Conservation (phyloP, 2,888 invertebrate species). For the Limnephilus auricula region DNA sequence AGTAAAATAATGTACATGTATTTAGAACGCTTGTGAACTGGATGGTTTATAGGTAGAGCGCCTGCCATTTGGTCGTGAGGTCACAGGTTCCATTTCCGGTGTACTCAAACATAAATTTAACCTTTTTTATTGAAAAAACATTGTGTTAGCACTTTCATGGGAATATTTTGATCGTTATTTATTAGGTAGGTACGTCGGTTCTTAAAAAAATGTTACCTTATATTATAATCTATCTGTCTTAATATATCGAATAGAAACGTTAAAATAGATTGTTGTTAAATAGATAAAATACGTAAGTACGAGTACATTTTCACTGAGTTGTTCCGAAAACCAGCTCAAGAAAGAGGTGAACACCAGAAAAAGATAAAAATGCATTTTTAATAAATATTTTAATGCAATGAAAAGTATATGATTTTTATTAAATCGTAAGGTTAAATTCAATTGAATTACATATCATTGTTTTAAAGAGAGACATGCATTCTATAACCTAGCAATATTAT, state of each 20-base stretch:
- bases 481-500: no score
- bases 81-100: not conserved
- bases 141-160: not conserved
- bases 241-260: not conserved
- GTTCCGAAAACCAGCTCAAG: no score
- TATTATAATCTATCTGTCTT: no score
- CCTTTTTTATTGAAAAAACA: conserved; percentile 2
- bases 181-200: not conserved
- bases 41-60: not conserved
- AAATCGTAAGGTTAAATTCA: no score
- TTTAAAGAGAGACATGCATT: no score
- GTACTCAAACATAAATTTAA: not conserved
- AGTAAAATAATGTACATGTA: not conserved
- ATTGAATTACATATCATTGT: no score
- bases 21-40: not conserved
- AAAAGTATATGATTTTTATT: no score
- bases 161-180: not conserved
- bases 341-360: no score
- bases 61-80: not conserved
- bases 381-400: no score
- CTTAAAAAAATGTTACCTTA: not conserved
- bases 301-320: not conserved
- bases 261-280: not conserved
- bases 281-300: no score
- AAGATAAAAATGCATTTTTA: no score